Evolutionary conservation across 2,113 vertebrate species (phyloP).

Genomic region (Probosciger aterrimus): DNA sequence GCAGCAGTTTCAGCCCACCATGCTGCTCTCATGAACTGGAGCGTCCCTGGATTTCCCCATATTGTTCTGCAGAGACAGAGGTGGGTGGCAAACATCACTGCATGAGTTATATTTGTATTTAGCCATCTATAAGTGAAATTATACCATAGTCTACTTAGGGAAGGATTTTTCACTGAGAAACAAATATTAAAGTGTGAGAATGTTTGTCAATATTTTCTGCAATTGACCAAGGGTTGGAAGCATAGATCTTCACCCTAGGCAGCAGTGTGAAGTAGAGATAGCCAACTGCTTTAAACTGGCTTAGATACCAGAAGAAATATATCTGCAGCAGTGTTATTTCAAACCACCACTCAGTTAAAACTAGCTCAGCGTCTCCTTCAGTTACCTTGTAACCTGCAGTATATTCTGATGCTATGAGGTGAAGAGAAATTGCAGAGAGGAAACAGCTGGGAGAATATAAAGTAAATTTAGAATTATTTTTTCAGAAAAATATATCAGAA

Average conservation of each 20-base stretch:
- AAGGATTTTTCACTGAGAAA: background rate
- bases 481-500: background rate
- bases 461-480: background rate
- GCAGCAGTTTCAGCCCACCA: background rate
- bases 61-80: background rate
- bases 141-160: background rate
- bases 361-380: background rate
- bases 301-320: background rate
- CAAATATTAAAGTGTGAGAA: background rate
- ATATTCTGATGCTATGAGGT: background rate
- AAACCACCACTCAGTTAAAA: background rate
- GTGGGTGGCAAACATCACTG: background rate
- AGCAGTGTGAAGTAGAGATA: background rate
- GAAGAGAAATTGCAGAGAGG: background rate
- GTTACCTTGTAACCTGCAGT: background rate
- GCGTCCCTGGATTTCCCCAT: background rate
- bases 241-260: background rate
- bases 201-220: conserved; percentile 1
- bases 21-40: background rate
- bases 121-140: background rate
- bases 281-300: background rate
- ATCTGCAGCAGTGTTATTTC: background rate
- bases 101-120: background rate
- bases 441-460: background rate
- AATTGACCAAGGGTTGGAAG: background rate